Conservation (phyloP, 1,140 invertebrate genomes). For the Lerema accius region DNA sequence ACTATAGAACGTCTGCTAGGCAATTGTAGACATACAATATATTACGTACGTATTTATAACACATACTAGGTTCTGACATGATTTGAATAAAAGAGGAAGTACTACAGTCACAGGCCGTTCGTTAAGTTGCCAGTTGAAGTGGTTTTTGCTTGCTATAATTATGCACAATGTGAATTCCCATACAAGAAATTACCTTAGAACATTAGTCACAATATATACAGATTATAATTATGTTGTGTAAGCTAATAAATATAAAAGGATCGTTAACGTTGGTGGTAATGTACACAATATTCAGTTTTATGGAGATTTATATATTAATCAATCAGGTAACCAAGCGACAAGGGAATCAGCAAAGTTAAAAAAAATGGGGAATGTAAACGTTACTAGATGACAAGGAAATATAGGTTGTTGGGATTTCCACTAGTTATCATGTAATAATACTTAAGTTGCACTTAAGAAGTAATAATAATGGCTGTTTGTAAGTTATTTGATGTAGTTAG, state of each 20-base stretch:
- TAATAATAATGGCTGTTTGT: too few relatives aligned
- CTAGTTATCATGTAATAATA: too few relatives aligned
- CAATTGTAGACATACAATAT: too few relatives aligned
- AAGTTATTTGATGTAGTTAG: too few relatives aligned
- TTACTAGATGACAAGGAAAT: neutral
- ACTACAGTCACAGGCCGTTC: constrained; percentile 19
- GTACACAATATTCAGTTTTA: neutral
- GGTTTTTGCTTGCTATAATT: constrained; percentile 34
- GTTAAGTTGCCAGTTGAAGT: constrained; percentile 20
- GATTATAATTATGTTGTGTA: constrained; percentile 17
- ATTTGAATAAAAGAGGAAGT: constrained; percentile 34
- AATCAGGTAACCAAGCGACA: neutral
- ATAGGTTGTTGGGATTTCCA: too few relatives aligned
- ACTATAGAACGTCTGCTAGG: too few relatives aligned
- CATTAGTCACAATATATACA: constrained; percentile 25
- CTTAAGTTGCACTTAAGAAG: too few relatives aligned
- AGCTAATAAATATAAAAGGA: constrained; percentile 21
- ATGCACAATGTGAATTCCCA: constrained; percentile 28
- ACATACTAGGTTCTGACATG: constrained; percentile 3
- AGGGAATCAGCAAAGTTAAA: too few relatives aligned
- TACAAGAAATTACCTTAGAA: constrained; percentile 28
- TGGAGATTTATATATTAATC: neutral
- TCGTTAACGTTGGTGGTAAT: constrained; percentile 8
- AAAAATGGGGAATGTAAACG: too few relatives aligned
- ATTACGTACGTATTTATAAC: too few relatives aligned